Percentiles rank a stretch among this genome's conserved stretches.
Conservation (phyloP, 2,797 vertebrate species). For the Sebastes trivittatus region DNA sequence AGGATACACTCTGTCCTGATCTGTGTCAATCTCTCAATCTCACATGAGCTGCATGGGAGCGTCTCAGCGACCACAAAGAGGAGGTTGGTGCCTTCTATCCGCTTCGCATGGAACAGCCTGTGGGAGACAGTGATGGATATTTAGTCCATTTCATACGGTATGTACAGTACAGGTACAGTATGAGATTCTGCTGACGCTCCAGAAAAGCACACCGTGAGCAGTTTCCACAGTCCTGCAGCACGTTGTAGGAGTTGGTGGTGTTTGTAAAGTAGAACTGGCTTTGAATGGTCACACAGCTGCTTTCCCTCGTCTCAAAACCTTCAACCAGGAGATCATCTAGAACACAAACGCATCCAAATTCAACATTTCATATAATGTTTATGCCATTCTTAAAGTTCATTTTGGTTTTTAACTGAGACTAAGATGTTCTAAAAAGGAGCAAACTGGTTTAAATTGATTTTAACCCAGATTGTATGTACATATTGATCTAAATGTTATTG, state of each 20-base stretch:
- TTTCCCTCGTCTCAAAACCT: constrained; percentile 87
- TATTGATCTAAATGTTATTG: not conserved
- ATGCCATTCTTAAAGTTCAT: not conserved
- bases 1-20: constrained; percentile 97
- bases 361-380: not conserved
- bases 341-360: constrained; percentile 4
- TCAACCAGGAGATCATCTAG: constrained; percentile 88
- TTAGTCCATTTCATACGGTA: not conserved
- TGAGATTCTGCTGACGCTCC: constrained; percentile 29
- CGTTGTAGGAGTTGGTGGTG: constrained; percentile 92
- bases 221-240: constrained; percentile 97
- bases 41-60: constrained; percentile 95
- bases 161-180: not conserved
- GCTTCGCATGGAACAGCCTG: constrained; percentile 94
- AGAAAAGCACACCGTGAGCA: constrained; percentile 89
- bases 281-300: constrained; percentile 94
- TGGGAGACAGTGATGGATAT: constrained; percentile 32
- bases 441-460: not conserved
- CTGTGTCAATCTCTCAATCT: constrained; percentile 91
- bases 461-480: not conserved
- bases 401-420: not conserved
- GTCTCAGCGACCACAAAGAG: constrained; percentile 98
- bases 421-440: not conserved
- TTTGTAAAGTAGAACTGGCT: constrained; percentile 98
- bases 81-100: constrained; percentile 94